Conservation (phyloP, 2,888 invertebrate species). For the Microdon myrmicae region DNA sequence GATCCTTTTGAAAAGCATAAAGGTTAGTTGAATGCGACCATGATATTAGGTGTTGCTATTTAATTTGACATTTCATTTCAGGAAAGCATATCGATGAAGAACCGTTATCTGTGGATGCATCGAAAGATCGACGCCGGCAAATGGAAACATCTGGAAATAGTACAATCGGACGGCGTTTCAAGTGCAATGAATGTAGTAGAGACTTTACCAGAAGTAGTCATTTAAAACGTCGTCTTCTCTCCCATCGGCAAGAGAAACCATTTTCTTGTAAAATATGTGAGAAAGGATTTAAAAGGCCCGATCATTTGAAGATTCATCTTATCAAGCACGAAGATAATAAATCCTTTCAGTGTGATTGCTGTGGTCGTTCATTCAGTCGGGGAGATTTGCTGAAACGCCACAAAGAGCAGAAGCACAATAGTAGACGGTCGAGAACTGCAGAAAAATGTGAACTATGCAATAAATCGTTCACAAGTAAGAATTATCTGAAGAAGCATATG, state of each 20-base stretch:
- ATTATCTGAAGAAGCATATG: conserved; percentile 70
- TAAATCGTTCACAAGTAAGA: conserved; percentile 69
- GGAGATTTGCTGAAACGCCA: conserved; percentile 59
- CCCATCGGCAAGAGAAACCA: conserved; percentile 61
- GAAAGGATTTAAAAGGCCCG: conserved; percentile 68
- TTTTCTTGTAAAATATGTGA: conserved; percentile 68
- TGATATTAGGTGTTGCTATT: too few relatives aligned
- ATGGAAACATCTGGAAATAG: too few relatives aligned
- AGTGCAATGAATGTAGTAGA: conserved; percentile 66
- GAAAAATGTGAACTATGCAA: conserved; percentile 63
- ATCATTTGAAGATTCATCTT: conserved; percentile 68
- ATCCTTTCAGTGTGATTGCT: conserved; percentile 60
- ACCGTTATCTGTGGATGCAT: too few relatives aligned
- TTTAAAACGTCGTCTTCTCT: conserved; percentile 62
- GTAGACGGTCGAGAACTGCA: conserved; percentile 40
- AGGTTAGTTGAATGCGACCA: too few relatives aligned
- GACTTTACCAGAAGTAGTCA: conserved; percentile 63
- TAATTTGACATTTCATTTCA: too few relatives aligned
- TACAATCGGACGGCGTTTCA: conserved; percentile 62
- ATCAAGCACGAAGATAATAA: conserved; percentile 67
- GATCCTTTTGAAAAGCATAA: too few relatives aligned
- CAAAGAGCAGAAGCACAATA: conserved; percentile 58
- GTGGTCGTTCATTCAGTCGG: conserved; percentile 58
- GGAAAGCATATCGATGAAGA: too few relatives aligned
- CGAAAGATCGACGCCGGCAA: too few relatives aligned